Evolutionary conservation across 2,113 vertebrate genomes (phyloP), one percentile per base, ranked within the genome.

Genomic region (Lycocorax pyrrhopterus): DNA sequence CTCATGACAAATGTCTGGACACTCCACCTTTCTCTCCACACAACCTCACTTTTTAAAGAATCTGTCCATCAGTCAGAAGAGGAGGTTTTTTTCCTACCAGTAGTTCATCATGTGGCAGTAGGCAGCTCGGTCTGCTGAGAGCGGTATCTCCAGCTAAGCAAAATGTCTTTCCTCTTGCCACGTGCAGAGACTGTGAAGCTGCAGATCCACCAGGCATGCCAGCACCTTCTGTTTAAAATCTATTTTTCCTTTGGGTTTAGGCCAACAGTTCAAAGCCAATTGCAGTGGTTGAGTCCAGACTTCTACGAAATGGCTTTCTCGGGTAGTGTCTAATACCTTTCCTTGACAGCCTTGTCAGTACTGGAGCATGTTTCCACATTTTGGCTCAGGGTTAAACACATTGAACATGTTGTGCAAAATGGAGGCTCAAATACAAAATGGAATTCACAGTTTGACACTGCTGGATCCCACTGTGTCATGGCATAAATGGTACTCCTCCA

Each of bases 171-270:
- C 89, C 30, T 90, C 68, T 83, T 96, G 79, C 91, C 78, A 83
- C 77, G 39, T 52, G 63, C 75, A 76, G 63, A 64, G 74, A 21
- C 72, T 86, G 55, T 4, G 33, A 95, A 95, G 91, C 75, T 96
- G 64, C 51, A 85, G 93, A 83, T 84, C 78, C 68, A 95, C 93
- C 93, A 93, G 63, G 59, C 84, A 68, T 92, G 90, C 93, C 93
- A 96, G 78, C 87, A 94, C 93, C 94, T 95, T 96, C 94, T 96
- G 93, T 93, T 96, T 94, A 87, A 96, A 94, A 97, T 93, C 82
- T 91, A 71, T 88, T 96, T 96, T 94, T 96, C 92, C 95, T 95
- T 71, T 94, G 87, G 86, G 46, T 78, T 80, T 67, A 47, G 51
- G 62, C 91, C 94, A 95, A 90, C 33, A 30, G 72, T 87, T 96